Percentiles rank a stretch among this genome's conserved stretches.
Evolutionary conservation across 2,797 vertebrate genomes (phyloP).

Genomic region (Coregonus ussuriensis): DNA sequence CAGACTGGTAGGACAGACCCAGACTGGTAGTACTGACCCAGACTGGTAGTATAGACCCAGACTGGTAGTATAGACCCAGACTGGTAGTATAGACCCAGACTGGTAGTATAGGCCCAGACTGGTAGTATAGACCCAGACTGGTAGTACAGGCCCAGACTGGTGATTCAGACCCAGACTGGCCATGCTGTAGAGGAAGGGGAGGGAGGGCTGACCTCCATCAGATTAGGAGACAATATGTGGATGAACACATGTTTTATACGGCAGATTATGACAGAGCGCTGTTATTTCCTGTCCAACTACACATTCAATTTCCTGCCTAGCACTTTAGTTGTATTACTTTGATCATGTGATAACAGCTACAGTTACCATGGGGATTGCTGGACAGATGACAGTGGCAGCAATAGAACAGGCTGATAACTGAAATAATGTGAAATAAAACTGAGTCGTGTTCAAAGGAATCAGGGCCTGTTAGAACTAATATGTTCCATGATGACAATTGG

Average conservation of each 20-base stretch:
- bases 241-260: slow-evolving; percentile 92
- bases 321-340: slow-evolving; percentile 84
- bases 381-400: slow-evolving; percentile 64
- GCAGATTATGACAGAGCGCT: slow-evolving; percentile 97
- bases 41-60: too few species aligned
- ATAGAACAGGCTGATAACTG: slow-evolving; percentile 70
- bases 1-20: slow-evolving; percentile 2
- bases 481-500: slow-evolving; percentile 47
- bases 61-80: too few species aligned
- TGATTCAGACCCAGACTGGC: slow-evolving; percentile 16
- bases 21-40: too few species aligned
- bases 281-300: slow-evolving; percentile 99
- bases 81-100: too few species aligned
- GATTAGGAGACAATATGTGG: slow-evolving; percentile 83
- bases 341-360: slow-evolving; percentile 85
- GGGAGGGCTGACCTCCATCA: slow-evolving; percentile 79
- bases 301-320: slow-evolving; percentile 98
- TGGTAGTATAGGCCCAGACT: too few species aligned
- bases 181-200: slow-evolving; percentile 14
- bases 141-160: too few species aligned
- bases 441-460: slow-evolving; percentile 44
- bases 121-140: too few species aligned
- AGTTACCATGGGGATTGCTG: slow-evolving; percentile 75
- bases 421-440: slow-evolving; percentile 42
- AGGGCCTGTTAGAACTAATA: slow-evolving; percentile 46